Base-by-base conservation (phyloP, 2,113 vertebrate genomes). In the Microtus oregoni region DNA sequence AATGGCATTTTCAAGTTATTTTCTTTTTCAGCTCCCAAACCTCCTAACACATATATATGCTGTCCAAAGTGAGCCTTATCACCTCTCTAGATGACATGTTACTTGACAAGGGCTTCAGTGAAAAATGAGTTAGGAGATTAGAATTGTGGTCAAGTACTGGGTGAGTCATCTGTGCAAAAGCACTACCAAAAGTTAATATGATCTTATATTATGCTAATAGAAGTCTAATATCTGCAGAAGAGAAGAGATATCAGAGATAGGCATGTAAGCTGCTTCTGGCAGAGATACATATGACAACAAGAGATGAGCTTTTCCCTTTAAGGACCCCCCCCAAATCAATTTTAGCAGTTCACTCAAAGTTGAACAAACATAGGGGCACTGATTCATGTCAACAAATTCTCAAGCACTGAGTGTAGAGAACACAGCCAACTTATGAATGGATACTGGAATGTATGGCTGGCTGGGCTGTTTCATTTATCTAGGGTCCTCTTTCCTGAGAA, bases 41-140 rank as follows among this genome's bases (percentile, higher is more conserved):
- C 47, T 68, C 70, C n/a, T 68, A 90, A 68, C 47, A 90, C n/a
- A 85, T 5, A 26, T 85, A 90, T 41, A 85, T 35, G 24, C 41
- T 86, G 15, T 85, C 79, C 75, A 41, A 5, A 68, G 44, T 85
- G 61, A 90, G 55, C 20, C 58, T 90, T 94, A 94, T 90, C 81
- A n/a, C 61, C 79, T 47, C 28, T 85, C 28, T 52, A 94, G 58
- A 76, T 85, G 87, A 68, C 87, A 77, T 67, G 72, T 83, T 47
- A 44, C 55, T 83, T 44, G 93, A 85, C 87, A 77, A 50, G n/a
- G 19, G 15, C 32, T 73, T 94, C 44, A 47, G 79, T 90, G 47
- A 94, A 90, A 94, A 90, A 94, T 94, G 73, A 85, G 67, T 94
- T 73, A 94, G 70, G 77, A 94, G 87, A 94, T 90, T 94, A 77